phyloP scores from a whole-genome alignment of 2,797 vertebrate genomes.

The Notoglanidium macrostoma region DNA sequence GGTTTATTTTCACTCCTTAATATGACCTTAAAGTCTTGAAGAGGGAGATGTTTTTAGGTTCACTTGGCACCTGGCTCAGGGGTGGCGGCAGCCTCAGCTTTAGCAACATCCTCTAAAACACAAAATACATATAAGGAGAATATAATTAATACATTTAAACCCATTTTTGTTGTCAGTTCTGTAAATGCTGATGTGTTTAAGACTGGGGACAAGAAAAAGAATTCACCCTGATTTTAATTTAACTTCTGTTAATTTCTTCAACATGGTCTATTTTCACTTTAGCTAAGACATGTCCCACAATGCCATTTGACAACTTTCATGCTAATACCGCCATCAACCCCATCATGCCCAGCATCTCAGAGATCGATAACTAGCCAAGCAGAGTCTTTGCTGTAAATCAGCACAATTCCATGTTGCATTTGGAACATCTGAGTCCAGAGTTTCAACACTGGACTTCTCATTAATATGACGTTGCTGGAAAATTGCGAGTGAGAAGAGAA shows the following conservation, averaged over 20 bases:
- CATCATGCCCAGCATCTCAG: not conserved
- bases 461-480: not conserved
- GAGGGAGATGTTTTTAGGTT: conserved; percentile 50
- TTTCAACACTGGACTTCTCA: not conserved
- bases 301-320: not conserved
- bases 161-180: not conserved
- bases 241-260: not conserved
- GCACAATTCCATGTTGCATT: not conserved
- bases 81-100: conserved; percentile 67
- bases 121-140: conserved; percentile 22
- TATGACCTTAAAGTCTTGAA: conserved; percentile 12
- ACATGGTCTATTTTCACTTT: not conserved
- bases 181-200: not conserved
- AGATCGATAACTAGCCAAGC: not conserved
- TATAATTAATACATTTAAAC: not conserved
- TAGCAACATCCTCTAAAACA: conserved; percentile 78
- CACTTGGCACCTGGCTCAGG: conserved; percentile 81
- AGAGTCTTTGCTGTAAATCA: not conserved
- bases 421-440: not conserved
- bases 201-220: not conserved
- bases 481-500: not conserved
- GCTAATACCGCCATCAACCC: not conserved
- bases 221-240: not conserved
- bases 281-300: not conserved
- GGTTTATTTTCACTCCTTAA: conserved; percentile 26